Evolutionary conservation across 2,888 invertebrate species (phyloP).

Genomic region (Venustoraphidia nigricollis): DNA sequence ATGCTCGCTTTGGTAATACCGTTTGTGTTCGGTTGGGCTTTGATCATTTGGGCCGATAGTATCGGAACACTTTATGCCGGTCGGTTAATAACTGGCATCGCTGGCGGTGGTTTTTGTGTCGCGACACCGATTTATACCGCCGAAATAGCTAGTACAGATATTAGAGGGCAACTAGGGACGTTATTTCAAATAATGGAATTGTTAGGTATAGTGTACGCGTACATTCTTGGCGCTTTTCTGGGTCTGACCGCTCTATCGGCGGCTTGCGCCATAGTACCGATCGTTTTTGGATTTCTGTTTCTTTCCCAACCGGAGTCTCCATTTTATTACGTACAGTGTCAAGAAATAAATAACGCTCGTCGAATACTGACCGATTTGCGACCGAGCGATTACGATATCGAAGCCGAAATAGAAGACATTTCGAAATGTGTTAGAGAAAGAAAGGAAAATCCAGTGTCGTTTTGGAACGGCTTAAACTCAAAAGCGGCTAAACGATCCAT

Average conservation of each 20-base stretch:
- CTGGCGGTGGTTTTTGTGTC: slow-evolving; percentile 62
- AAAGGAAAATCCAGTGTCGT: slow-evolving; percentile 34
- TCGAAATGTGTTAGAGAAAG: slow-evolving; percentile 29
- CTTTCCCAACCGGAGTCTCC: slow-evolving; percentile 79
- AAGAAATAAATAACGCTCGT: slow-evolving; percentile 43
- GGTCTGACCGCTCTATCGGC: slow-evolving; percentile 44
- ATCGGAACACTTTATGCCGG: slow-evolving; percentile 42
- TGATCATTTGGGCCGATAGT: slow-evolving; percentile 47
- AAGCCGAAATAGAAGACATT: slow-evolving; percentile 41
- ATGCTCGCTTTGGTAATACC: slow-evolving; percentile 45
- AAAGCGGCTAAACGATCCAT: slow-evolving; percentile 40
- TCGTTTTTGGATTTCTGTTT: slow-evolving; percentile 49
- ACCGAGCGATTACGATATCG: slow-evolving; percentile 47
- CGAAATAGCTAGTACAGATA: slow-evolving; percentile 65
- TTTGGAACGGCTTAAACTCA: slow-evolving; percentile 37
- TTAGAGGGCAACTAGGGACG: slow-evolving; percentile 66
- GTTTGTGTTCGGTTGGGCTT: slow-evolving; percentile 51
- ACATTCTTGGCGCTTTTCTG: slow-evolving; percentile 44
- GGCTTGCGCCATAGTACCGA: slow-evolving; percentile 43
- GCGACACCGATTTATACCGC: slow-evolving; percentile 66
- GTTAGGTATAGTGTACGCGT: slow-evolving; percentile 59
- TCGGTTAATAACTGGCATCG: slow-evolving; percentile 49
- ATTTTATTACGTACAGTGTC: slow-evolving; percentile 44
- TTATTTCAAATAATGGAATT: slow-evolving; percentile 72
- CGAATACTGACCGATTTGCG: slow-evolving; percentile 51